Percentiles rank a stretch among this genome's conserved stretches.
phyloP scores from a whole-genome alignment of 2,797 vertebrate genomes.

The Serranus cabrilla region DNA sequence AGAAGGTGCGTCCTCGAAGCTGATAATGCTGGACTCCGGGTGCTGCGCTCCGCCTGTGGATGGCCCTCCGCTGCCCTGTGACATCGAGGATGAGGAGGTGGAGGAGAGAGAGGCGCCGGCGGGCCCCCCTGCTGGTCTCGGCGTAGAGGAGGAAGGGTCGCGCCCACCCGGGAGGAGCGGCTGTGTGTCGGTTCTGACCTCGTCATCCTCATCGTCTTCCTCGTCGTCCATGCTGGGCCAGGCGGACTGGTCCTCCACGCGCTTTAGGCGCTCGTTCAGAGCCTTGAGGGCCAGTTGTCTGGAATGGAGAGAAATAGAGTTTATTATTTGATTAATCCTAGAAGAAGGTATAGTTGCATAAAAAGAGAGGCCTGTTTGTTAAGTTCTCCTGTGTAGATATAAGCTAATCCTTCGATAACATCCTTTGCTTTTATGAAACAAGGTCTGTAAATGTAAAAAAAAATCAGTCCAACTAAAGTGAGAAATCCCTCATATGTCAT shows the following conservation, averaged over 20 bases:
- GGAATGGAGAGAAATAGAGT: constrained; percentile 15
- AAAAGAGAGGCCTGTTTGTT: not conserved
- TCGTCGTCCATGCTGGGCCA: constrained; percentile 99
- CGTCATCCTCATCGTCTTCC: constrained; percentile 92
- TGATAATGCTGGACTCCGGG: constrained; percentile 94
- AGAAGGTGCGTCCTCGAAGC: constrained; percentile 92
- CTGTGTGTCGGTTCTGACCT: constrained; percentile 85
- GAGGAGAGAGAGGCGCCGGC: constrained; percentile 70
- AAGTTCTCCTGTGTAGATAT: not conserved
- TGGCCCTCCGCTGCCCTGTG: constrained; percentile 64
- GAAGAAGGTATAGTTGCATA: not conserved
- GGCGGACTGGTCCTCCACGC: constrained; percentile 94
- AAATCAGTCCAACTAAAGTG: too few relatives aligned
- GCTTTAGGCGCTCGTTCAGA: constrained; percentile 96
- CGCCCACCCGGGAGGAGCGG: constrained; percentile 80
- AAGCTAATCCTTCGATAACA: not conserved
- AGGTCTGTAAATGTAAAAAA: too few relatives aligned
- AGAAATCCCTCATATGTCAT: too few relatives aligned
- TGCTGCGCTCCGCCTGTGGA: constrained; percentile 69
- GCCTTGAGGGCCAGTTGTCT: constrained; percentile 98
- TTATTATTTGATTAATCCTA: not conserved
- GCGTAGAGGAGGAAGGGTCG: constrained; percentile 64
- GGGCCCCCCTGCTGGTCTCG: constrained; percentile 53
- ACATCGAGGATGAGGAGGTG: constrained; percentile 61
- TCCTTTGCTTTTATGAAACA: too few relatives aligned